Conservation (phyloP, 2,113 vertebrate species). For the Tricholaema leucomelas region DNA sequence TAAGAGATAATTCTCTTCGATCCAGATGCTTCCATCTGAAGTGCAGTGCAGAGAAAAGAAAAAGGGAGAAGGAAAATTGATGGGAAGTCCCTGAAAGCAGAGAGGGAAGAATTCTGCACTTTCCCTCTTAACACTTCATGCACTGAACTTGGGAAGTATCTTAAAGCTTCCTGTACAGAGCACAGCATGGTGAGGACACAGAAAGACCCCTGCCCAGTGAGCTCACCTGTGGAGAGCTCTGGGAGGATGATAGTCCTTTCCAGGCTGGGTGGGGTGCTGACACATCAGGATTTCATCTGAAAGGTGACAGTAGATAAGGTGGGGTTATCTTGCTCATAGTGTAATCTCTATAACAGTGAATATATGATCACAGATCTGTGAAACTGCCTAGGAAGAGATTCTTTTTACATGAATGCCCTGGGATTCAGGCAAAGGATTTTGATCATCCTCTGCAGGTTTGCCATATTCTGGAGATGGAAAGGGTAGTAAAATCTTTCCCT, state of each 20-base stretch:
- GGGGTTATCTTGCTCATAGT: not conserved
- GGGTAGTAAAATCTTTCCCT: not conserved
- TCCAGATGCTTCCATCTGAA: constrained; percentile 53
- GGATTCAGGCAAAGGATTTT: not conserved
- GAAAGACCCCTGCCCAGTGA: not conserved
- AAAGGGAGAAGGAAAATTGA: constrained; percentile 3
- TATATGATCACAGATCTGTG: not conserved
- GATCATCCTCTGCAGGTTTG: not conserved
- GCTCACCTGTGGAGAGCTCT: not conserved
- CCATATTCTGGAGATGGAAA: not conserved
- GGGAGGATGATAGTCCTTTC: not conserved
- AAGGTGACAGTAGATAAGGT: not conserved
- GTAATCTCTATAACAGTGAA: not conserved
- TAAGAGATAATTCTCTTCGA: constrained; percentile 58
- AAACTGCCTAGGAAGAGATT: not conserved
- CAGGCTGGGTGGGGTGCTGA: not conserved
- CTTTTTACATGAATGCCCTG: not conserved
- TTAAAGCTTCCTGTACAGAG: not conserved
- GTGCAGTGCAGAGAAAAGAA: not conserved
- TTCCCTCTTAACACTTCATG: not conserved
- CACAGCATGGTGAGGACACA: not conserved
- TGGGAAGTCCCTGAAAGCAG: constrained; percentile 7
- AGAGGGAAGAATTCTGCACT: not conserved
- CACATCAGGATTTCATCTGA: not conserved
- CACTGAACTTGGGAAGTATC: not conserved